A percentile compares a stretch with the other conserved stretches of the same genome.
Conservation (phyloP, 2,113 vertebrate genomes). For the Colinus virginianus region DNA sequence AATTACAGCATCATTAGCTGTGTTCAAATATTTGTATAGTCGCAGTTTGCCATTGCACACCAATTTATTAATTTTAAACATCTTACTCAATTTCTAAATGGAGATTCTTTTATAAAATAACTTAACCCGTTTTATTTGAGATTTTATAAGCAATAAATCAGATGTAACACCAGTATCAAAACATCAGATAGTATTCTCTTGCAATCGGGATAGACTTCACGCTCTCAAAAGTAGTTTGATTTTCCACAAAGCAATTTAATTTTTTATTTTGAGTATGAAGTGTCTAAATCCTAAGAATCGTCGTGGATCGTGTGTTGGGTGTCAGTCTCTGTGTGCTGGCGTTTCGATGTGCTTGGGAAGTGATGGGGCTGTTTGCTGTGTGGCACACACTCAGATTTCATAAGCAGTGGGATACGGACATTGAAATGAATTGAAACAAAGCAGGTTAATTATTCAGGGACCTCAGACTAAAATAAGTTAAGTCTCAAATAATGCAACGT, state of each 20-base stretch:
- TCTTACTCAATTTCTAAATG: neutral
- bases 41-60: neutral
- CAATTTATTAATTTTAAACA: neutral
- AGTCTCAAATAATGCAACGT: neutral
- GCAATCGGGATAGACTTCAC: neutral
- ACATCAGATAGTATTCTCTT: neutral
- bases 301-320: fast-evolving
- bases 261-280: neutral
- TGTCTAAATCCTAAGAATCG: neutral
- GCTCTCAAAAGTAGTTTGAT: neutral
- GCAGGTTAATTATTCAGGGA: conserved; percentile 64
- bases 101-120: neutral
- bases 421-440: conserved; percentile 50
- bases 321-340: neutral
- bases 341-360: neutral
- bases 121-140: neutral
- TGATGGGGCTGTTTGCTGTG: neutral
- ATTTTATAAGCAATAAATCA: neutral
- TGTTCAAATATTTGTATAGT: neutral
- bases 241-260: neutral
- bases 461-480: conserved; percentile 43
- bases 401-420: neutral
- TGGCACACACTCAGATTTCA: neutral
- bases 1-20: neutral
- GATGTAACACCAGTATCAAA: neutral